These are phyloP conservation scores for Clarias batrachus DNA, from an alignment of 2,113 vertebrate genomes.

Conservation along the genomic window DNA sequence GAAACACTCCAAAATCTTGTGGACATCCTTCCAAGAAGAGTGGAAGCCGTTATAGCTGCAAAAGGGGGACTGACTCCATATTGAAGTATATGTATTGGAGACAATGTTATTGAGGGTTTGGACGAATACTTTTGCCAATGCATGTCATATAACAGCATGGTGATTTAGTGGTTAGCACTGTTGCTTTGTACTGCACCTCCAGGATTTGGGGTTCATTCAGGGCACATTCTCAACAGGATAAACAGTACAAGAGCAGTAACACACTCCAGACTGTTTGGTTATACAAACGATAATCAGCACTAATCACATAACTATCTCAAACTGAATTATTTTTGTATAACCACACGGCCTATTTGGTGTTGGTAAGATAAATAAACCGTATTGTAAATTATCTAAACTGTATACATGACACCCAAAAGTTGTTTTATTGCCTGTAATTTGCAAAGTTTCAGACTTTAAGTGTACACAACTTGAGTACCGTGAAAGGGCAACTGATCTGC, in stretches of 20 bases:
- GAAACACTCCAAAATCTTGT: no score
- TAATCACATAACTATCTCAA: background rate
- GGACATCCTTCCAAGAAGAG: no score
- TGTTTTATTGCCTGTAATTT: background rate
- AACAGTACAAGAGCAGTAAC: background rate
- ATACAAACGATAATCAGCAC: background rate
- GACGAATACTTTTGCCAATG: no score
- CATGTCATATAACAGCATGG: no score
- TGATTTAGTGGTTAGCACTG: no score
- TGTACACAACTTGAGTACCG: background rate
- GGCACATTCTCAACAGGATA: no score
- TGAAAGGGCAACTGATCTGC: slow-evolving; percentile 5
- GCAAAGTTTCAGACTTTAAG: background rate
- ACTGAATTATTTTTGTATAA: background rate
- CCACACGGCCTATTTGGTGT: background rate
- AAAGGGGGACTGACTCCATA: no score
- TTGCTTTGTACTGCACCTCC: no score
- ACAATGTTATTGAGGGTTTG: no score
- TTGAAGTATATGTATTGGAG: no score
- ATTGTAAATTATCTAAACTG: background rate
- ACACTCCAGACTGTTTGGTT: background rate
- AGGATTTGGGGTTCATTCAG: no score
- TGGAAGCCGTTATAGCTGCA: no score
- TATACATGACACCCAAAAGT: background rate
- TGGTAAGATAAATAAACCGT: background rate